Base-by-base conservation (phyloP, 2,797 vertebrate genomes). In the Mus caroli region DNA sequence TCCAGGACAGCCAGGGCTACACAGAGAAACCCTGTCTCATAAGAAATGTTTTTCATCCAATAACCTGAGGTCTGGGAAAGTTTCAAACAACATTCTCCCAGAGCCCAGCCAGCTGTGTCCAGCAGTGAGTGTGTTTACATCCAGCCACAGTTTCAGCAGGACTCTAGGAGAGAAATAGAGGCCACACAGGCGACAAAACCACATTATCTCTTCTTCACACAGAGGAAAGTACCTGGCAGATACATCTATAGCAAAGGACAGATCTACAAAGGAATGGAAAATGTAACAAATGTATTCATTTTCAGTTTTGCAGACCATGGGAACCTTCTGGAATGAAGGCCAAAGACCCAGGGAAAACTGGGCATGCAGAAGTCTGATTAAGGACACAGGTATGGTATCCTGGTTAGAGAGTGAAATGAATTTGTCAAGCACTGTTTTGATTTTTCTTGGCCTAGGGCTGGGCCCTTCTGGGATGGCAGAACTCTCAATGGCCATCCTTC, bases 151-250 rank as follows among this genome's bases (percentile, higher is more conserved):
- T 22, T 52, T 94, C 24, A 58, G 11, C 37, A 92, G 56, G 17
- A 37, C 71, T 56, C 73, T 34, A 52, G 37, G 82, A 91, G 84
- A 83, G 52, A 92, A 96, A 86, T 14, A 85, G 14, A 77, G 77
- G 1, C 34, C 22, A n/a, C 19, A 22, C 3, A 43, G 43, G 62
- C 3, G 11, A 52, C 62, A 46, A 46, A 76, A 24, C 78, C 64
- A 26, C 11, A 73, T 56, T 73, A 50, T 46, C n/a, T 87, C 62
- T 37, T 46, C 67, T 46, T 64, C 56, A 37, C 10, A 26, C 50
- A 67, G 37, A 40, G 31, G 46, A 58, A 69, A 58, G 19, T n/a
- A 34, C 43, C 28, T 62, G 17, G n/a, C 43, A 80, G 43, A 80
- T 31, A 43, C 46, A 60, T 12, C 43, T 52, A 37, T 13, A 37